phyloP scores from a whole-genome alignment of 2,888 invertebrate species.

The Orthosia gracilis region DNA sequence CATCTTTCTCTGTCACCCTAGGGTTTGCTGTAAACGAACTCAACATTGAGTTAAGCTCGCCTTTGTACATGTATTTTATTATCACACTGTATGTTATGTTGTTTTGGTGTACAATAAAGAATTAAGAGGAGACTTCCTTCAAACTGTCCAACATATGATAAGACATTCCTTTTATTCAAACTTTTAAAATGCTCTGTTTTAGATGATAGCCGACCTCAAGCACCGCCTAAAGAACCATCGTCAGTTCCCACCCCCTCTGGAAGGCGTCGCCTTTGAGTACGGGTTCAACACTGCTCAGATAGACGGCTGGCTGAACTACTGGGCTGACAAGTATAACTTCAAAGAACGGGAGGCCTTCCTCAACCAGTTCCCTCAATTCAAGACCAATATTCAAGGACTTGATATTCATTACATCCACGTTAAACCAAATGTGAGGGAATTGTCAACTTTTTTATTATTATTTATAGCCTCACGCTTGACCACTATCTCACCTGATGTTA shows the following conservation, averaged over 20 bases:
- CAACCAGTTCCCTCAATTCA: conserved; percentile 94
- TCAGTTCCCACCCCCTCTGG: conserved; percentile 90
- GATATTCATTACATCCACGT: conserved; percentile 93
- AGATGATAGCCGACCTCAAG: conserved; percentile 82
- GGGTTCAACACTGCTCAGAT: conserved; percentile 95
- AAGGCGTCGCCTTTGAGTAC: conserved; percentile 94
- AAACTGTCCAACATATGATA: too few relatives aligned
- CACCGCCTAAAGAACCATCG: conserved; percentile 77
- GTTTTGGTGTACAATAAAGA: too few relatives aligned
- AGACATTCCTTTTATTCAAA: too few relatives aligned
- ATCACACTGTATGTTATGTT: too few relatives aligned
- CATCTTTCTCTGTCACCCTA: too few relatives aligned
- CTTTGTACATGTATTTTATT: too few relatives aligned
- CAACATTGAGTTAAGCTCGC: too few relatives aligned
- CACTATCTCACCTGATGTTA: too few relatives aligned
- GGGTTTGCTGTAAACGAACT: too few relatives aligned
- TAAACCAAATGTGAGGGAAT: conserved; percentile 87
- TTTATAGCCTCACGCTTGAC: too few relatives aligned
- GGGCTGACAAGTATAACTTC: conserved; percentile 94
- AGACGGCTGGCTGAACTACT: conserved; percentile 93
- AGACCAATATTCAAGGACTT: conserved; percentile 92
- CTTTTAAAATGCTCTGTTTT: conserved; percentile 46
- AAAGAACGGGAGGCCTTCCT: conserved; percentile 92
- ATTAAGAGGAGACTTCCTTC: too few relatives aligned
- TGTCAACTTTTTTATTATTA: too few relatives aligned